phyloP scores from a whole-genome alignment of 2,797 vertebrate species.

The Gobionotothen gibberifrons region DNA sequence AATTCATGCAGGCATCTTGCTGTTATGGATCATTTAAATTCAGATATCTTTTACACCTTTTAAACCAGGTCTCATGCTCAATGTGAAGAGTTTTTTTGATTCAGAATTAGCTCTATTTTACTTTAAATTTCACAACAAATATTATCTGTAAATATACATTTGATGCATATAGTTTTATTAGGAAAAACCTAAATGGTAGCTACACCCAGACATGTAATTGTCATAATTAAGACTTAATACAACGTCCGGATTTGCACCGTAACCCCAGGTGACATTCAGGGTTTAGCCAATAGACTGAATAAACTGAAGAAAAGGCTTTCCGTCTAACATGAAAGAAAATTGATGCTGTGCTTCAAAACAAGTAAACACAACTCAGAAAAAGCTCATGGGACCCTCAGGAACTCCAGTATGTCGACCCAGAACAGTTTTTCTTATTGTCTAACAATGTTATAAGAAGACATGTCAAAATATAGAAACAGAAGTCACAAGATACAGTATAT shows the following conservation, averaged over 20 bases:
- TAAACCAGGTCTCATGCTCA: not conserved
- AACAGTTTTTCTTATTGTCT: conserved; percentile 1
- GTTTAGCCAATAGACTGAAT: not conserved
- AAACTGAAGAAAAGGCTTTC: conserved; percentile 24
- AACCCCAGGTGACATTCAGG: not conserved
- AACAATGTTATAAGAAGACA: not conserved
- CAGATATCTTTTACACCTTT: conserved; percentile 15
- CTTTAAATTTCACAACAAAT: not conserved
- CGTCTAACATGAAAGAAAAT: not conserved
- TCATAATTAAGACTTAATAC: not conserved
- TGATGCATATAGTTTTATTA: not conserved
- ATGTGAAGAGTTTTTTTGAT: not conserved
- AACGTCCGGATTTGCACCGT: not conserved
- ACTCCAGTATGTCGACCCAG: conserved; percentile 5
- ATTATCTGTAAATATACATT: no score
- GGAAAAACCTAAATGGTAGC: not conserved
- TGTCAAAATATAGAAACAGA: not conserved
- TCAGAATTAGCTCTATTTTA: not conserved
- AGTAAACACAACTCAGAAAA: conserved; percentile 6
- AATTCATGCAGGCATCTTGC: conserved; percentile 40
- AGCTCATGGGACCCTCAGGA: not conserved
- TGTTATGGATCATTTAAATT: conserved; percentile 37
- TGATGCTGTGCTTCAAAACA: conserved; percentile 7
- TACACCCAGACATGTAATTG: not conserved
- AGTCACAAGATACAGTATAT: not conserved